Evolutionary conservation across 2,113 vertebrate species (phyloP).

Genomic region (Pomatostomus ruficeps): DNA sequence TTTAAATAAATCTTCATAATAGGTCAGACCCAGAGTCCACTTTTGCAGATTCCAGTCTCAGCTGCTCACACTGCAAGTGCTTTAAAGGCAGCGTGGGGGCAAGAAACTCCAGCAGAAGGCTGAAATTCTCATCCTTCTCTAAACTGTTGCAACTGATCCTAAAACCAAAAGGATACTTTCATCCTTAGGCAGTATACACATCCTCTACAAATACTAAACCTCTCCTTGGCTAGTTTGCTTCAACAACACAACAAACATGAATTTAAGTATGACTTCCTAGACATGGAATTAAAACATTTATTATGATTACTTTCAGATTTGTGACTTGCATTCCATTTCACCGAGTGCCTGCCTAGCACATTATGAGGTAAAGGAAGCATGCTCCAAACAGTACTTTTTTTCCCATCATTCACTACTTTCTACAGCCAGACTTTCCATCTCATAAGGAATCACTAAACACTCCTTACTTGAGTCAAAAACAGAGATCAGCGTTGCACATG

Average conservation of each 20-base stretch:
- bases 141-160: neutral
- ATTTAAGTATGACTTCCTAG: neutral
- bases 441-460: neutral
- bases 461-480: neutral
- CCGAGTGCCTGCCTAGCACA: neutral
- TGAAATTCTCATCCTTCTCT: neutral
- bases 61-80: neutral
- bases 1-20: neutral
- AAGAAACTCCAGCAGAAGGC: neutral
- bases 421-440: neutral
- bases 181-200: neutral
- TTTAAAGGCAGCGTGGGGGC: neutral
- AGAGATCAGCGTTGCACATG: fast-evolving
- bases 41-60: neutral
- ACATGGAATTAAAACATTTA: neutral
- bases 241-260: neutral
- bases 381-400: neutral
- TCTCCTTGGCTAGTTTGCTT: neutral
- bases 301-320: neutral
- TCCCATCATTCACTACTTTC: neutral
- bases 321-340: neutral
- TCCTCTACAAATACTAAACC: neutral
- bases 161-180: neutral
- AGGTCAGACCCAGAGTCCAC: neutral
- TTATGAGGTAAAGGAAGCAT: neutral